A percentile compares a stretch with the other conserved stretches of the same genome.
phyloP scores from a whole-genome alignment of 2,113 vertebrate genomes.

The Gymnogyps californianus region DNA sequence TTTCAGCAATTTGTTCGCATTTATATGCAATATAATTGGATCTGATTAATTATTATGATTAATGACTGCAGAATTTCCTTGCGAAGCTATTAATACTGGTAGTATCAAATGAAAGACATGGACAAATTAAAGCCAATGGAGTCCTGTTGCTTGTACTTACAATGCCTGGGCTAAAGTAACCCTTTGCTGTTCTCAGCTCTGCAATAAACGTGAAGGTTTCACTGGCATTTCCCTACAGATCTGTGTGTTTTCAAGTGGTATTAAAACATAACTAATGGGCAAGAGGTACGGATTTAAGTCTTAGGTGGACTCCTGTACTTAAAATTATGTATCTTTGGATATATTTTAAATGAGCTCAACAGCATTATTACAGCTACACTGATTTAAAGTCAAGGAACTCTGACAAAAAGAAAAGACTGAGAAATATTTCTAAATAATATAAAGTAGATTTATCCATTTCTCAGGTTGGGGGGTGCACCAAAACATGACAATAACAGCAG shows the following conservation, averaged over 20 bases:
- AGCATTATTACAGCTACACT: neutral
- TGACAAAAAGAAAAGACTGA: neutral
- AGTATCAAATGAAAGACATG: slow-evolving; percentile 86
- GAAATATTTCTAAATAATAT: neutral
- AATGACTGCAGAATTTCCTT: slow-evolving; percentile 91
- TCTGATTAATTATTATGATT: slow-evolving; percentile 99
- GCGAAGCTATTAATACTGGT: slow-evolving; percentile 90
- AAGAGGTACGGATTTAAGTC: slow-evolving; percentile 5
- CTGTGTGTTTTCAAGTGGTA: neutral
- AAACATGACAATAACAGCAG: slow-evolving; percentile 40
- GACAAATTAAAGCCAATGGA: slow-evolving; percentile 87
- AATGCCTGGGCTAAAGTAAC: slow-evolving; percentile 70
- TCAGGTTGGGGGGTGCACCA: neutral
- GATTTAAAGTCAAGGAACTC: slow-evolving; percentile 15
- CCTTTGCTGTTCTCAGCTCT: slow-evolving; percentile 69
- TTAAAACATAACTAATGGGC: neutral
- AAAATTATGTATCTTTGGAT: neutral
- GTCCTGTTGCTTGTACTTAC: slow-evolving; percentile 74
- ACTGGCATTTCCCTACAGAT: slow-evolving; percentile 9
- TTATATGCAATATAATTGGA: slow-evolving; percentile 99
- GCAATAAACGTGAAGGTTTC: neutral
- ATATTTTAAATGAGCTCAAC: neutral
- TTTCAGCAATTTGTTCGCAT: slow-evolving; percentile 99
- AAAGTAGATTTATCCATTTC: slow-evolving; percentile 27
- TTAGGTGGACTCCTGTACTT: neutral